Evolutionary conservation across 2,113 vertebrate genomes (phyloP).

Genomic region (Macquaria australasica): DNA sequence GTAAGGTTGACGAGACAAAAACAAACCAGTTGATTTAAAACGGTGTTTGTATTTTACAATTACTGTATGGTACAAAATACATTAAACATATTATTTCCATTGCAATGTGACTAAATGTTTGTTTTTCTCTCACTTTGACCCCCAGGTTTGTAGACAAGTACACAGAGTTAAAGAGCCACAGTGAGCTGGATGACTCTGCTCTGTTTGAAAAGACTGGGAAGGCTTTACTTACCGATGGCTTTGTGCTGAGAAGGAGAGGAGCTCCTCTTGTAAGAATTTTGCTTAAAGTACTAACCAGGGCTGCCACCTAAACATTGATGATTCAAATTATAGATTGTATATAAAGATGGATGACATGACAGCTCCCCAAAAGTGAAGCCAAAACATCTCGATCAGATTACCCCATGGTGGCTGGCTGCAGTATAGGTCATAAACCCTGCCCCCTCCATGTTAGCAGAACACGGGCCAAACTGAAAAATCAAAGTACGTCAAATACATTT

Average conservation of each 20-base stretch:
- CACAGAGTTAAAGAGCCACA: slow-evolving; percentile 83
- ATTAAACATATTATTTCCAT: neutral
- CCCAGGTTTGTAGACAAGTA: slow-evolving; percentile 93
- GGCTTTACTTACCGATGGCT: slow-evolving; percentile 88
- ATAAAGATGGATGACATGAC: too few species aligned
- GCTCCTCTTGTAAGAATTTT: slow-evolving; percentile 82
- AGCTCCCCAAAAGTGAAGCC: too few species aligned
- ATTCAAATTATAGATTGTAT: neutral
- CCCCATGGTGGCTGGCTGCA: too few species aligned
- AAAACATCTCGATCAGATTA: too few species aligned
- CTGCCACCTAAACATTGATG: too few species aligned
- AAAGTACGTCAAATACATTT: too few species aligned
- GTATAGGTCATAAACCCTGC: too few species aligned
- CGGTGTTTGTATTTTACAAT: neutral
- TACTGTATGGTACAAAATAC: neutral
- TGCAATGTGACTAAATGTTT: neutral
- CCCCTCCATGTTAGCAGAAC: too few species aligned
- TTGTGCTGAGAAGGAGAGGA: slow-evolving; percentile 85
- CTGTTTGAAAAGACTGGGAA: slow-evolving; percentile 91
- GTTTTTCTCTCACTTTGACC: neutral
- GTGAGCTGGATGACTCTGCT: slow-evolving; percentile 83
- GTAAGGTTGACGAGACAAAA: neutral
- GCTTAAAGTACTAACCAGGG: neutral
- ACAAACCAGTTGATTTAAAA: neutral
- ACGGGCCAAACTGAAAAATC: too few species aligned